These are phyloP conservation scores for Latheticus oryzae DNA, from an alignment of 2,888 invertebrate genomes.

Conservation along the genomic window DNA sequence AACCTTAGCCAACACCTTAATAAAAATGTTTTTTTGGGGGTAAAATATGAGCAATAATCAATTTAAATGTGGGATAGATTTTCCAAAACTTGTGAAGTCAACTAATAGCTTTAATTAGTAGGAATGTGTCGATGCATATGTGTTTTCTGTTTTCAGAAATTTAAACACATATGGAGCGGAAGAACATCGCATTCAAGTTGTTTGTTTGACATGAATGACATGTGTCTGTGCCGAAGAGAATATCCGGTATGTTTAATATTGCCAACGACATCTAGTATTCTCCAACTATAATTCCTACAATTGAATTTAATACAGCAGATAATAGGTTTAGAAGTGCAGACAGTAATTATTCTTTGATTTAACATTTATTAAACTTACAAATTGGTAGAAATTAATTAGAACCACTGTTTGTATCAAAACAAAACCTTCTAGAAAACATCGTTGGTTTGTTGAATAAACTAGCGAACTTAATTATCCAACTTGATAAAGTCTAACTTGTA, in stretches of 20 bases:
- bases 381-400: slow-evolving; percentile 31
- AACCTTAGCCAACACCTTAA: too few relatives aligned
- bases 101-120: slow-evolving; percentile 35
- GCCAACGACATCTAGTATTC: slow-evolving; percentile 35
- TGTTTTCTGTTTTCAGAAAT: slow-evolving; percentile 34
- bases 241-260: slow-evolving; percentile 43
- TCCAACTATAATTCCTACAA: slow-evolving; percentile 10
- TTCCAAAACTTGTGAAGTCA: too few relatives aligned
- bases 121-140: slow-evolving; percentile 32
- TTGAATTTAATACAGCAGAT: slow-evolving; percentile 14
- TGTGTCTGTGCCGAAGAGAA: slow-evolving; percentile 44
- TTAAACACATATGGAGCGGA: slow-evolving; percentile 39
- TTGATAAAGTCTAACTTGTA: slow-evolving; percentile 45
- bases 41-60: too few relatives aligned
- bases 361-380: slow-evolving; percentile 11
- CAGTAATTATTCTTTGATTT: slow-evolving; percentile 12
- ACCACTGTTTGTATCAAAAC: slow-evolving; percentile 1
- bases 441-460: slow-evolving; percentile 1
- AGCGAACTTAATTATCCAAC: slow-evolving; percentile 38
- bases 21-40: too few relatives aligned
- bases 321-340: slow-evolving; percentile 4
- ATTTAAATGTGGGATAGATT: too few relatives aligned
- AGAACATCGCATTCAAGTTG: slow-evolving; percentile 36
- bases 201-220: slow-evolving; percentile 45
- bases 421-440: too few relatives aligned